These are phyloP conservation scores for Notolabrus celidotus DNA, from an alignment of 2,797 vertebrate species.

Conservation along the genomic window DNA sequence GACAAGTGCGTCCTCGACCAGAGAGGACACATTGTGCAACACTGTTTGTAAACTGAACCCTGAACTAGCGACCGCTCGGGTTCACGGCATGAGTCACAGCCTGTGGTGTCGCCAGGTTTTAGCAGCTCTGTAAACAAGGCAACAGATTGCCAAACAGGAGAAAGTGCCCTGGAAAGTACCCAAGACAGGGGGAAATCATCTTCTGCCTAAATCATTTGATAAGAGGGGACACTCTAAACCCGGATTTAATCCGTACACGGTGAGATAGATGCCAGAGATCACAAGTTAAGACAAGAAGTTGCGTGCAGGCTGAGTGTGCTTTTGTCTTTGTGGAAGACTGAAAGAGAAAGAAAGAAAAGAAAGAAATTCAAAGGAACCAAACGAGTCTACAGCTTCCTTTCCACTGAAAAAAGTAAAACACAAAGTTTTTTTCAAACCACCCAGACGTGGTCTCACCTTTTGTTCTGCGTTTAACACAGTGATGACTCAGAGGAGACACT, in stretches of 20 bases:
- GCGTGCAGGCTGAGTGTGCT: slow-evolving; percentile 2
- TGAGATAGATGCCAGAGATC: slow-evolving; percentile 37
- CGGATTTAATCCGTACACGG: slow-evolving; percentile 4
- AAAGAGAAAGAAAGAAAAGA: slow-evolving; percentile 12
- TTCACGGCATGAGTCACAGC: slow-evolving; percentile 74
- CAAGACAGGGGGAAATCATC: slow-evolving; percentile 47
- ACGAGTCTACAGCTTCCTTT: slow-evolving; percentile 9
- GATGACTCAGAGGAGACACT: slow-evolving; percentile 55
- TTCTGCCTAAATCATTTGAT: slow-evolving; percentile 48
- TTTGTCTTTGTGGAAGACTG: slow-evolving; percentile 14
- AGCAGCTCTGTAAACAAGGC: slow-evolving; percentile 63
- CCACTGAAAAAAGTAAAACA: slow-evolving; percentile 14
- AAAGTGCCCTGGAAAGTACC: slow-evolving; percentile 84
- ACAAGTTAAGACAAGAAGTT: slow-evolving; percentile 21
- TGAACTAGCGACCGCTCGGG: slow-evolving; percentile 63
- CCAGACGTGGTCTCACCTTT: slow-evolving; percentile 69
- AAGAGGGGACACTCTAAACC: slow-evolving; percentile 33
- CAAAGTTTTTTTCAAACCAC: slow-evolving; percentile 24
- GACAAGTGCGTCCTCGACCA: slow-evolving; percentile 39
- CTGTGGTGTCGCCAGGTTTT: slow-evolving; percentile 54
- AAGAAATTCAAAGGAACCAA: slow-evolving; percentile 27
- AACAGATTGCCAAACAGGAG: slow-evolving; percentile 60
- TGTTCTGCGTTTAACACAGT: slow-evolving; percentile 54
- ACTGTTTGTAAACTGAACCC: slow-evolving; percentile 76
- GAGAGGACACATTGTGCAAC: slow-evolving; percentile 76